Base-by-base conservation (phyloP, 2,888 invertebrate species). In the Andricus quercusramuli region DNA sequence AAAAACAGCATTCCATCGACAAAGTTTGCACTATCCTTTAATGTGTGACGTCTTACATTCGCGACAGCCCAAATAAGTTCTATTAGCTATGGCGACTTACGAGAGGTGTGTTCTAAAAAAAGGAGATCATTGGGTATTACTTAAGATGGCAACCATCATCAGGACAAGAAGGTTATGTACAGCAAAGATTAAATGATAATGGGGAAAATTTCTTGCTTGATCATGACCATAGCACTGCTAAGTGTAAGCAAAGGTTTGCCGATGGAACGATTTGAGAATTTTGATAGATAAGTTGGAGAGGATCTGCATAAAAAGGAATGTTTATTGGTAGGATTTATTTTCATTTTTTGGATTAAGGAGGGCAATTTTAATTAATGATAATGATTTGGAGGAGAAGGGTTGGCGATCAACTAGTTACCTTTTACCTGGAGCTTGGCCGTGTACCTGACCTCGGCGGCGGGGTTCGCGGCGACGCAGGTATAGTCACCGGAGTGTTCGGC, bases 371-470 rank as follows among this genome's bases (percentile, higher is more conserved):
- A 41, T 67, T 67, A n/a, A 41, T 67, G 67, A 67, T 37, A 67
- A 37, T 41, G 74, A 80, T 70, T 68, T 6, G 66, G 67, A 80
- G 87, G 89, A 88, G 77, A 85, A 85, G 87, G 88, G 87, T 89
- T 86, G 89, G 88, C 89, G 89, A 90, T 89, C 86, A 90, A 89
- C 90, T 90, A 91, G 94, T 95, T 96, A 96, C 96, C 96, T 96
- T 96, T 96, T 93, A 96, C 96, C 95, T 96, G 96, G 91, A 96
- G 95, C 93, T 95, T 95, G 94, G 96, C 96, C 93, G 96, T 96
- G 94, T 95, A 96, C 94, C 96, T 95, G 93, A 96, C 96, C 94
- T 96, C 96, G 91, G 96, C 95, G 91, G 96, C 96, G 91, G 95
- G 96, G 94, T 96, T 96, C 94, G 95, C 95, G 93, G 96, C 96